phyloP scores from a whole-genome alignment of 2,113 vertebrate genomes.

The Haemorhous mexicanus region DNA sequence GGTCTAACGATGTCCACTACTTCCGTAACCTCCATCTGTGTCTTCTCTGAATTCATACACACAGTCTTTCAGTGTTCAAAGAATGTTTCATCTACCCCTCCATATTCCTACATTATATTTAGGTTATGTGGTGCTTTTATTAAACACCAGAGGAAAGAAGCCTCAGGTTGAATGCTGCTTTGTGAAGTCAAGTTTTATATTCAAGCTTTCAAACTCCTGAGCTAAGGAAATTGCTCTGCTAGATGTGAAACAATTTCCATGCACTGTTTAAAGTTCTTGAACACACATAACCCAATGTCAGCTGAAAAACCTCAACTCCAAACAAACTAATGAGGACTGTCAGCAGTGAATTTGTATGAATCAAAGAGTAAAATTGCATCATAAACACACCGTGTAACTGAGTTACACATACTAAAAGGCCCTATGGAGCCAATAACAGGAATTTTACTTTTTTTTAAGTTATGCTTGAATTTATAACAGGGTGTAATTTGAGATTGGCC shows the following conservation, averaged over 20 bases:
- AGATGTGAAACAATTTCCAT: not conserved
- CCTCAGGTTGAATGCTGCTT: not conserved
- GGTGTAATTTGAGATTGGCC: not conserved
- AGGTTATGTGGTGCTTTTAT: not conserved
- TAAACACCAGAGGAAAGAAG: not conserved
- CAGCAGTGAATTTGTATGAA: not conserved
- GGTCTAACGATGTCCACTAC: not conserved
- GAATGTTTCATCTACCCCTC: not conserved
- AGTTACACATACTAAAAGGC: not conserved
- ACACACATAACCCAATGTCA: not conserved
- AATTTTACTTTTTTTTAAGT: not conserved
- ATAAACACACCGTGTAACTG: not conserved
- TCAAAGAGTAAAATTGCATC: not conserved
- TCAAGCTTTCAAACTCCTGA: not conserved
- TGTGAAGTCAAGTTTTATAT: not conserved
- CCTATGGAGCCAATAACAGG: not conserved
- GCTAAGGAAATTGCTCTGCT: not conserved
- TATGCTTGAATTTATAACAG: not conserved
- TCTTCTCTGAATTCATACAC: not conserved
- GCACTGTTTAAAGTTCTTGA: not conserved
- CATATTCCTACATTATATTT: not conserved
- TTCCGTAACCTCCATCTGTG: not conserved
- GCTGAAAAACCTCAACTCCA: not conserved
- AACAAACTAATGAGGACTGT: not conserved
- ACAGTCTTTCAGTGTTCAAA: not conserved